Base-by-base conservation (phyloP, 2,888 invertebrate genomes). In the Campoplex capitator region DNA sequence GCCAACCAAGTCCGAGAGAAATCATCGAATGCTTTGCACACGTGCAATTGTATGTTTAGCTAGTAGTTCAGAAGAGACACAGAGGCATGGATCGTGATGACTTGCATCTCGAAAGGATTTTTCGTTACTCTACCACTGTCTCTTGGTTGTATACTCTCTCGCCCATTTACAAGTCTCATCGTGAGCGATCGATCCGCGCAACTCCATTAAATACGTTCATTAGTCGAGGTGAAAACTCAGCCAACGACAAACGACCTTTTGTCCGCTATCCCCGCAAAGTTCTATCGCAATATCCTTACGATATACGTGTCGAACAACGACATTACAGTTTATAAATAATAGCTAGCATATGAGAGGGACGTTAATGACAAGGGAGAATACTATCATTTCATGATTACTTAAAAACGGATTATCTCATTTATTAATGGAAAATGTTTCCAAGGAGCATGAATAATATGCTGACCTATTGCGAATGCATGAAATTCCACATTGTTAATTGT, bases 121-220 rank as follows among this genome's bases (percentile, higher is more conserved):
- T 74, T 68, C 67, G 62, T 76, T 62, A 62, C 45, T 76, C 62
- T 45, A 58, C 23, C 62, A n/a, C n/a, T 73, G 48, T 76, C n/a
- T 62, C 51, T 8, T 16, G n/a, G 73, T 62, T 48, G 62, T 65
- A 38, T 81, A 28, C 42, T n/a, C 74, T 56, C 54, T 75, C 82
- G 51, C 74, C 83, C 76, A 83, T 71, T 71, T 71, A 83, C 83
- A 65, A 83, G 77, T 83, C 71, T 71, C 76, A 65, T 71, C 77
- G 77, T 77, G 71, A 70, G 71, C 70, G 45, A 83, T 77, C 62
- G 71, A 71, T 65, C 32, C 48, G 48, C 77, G 77, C 82, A 45
- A 67, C 82, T 45, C 54, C 83, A 83, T 83, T 83, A 83, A 77
- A 77, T 83, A 83, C 83, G 83, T 83, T 83, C 83, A 77, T 77